phyloP scores from a whole-genome alignment of 2,888 invertebrate species.

The Trissonchulus sp. region DNA sequence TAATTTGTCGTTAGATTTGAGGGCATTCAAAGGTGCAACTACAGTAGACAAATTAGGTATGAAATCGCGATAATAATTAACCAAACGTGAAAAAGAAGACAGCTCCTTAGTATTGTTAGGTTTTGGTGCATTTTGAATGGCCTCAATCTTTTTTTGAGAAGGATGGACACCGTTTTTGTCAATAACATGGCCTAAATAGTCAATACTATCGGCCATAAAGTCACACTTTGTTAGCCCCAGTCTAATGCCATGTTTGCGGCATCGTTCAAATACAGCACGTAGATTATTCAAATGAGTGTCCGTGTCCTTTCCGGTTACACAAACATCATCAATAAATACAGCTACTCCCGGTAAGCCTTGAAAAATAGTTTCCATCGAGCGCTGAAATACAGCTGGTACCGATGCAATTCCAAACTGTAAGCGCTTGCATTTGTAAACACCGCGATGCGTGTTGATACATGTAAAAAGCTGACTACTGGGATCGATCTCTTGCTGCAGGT shows the following conservation, averaged over 20 bases:
- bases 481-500: neutral
- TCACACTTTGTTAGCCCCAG: neutral
- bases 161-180: neutral
- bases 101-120: neutral
- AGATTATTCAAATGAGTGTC: neutral
- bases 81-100: neutral
- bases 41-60: neutral
- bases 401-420: neutral
- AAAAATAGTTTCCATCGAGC: neutral
- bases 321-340: neutral
- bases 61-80: neutral
- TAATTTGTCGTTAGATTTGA: neutral
- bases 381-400: neutral
- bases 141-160: constrained; percentile 30
- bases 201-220: neutral
- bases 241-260: neutral
- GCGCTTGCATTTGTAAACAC: neutral
- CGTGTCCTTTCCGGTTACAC: neutral
- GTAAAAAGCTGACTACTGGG: neutral
- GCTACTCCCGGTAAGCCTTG: neutral
- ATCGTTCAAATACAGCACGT: neutral
- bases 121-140: constrained; percentile 28
- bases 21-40: neutral
- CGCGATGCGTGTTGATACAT: neutral
- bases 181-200: neutral